These are phyloP conservation scores for Chaetorhynchus papuensis DNA, from an alignment of 2,113 vertebrate genomes.

Conservation along the genomic window DNA sequence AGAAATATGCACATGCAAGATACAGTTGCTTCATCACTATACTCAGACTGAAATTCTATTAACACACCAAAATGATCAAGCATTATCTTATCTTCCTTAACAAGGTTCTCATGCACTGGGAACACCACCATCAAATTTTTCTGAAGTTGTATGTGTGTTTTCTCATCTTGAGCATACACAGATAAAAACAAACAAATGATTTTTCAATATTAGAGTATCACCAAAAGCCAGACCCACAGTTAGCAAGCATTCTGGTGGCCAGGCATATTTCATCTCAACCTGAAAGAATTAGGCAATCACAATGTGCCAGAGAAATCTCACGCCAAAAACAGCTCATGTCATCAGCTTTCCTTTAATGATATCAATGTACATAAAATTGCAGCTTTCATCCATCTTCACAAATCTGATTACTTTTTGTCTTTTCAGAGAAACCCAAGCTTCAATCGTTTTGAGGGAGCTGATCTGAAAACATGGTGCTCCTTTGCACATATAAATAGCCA, in stretches of 20 bases:
- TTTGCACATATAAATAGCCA: neutral
- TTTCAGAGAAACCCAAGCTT: neutral
- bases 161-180: neutral
- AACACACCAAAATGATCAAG: neutral
- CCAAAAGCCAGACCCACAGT: neutral
- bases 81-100: neutral
- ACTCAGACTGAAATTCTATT: neutral
- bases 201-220: neutral
- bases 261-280: neutral
- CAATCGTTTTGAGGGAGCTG: neutral
- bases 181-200: neutral
- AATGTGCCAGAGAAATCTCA: neutral
- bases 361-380: neutral
- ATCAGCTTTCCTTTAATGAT: neutral
- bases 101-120: neutral
- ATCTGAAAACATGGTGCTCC: neutral
- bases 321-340: neutral
- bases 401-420: neutral
- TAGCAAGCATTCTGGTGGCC: neutral
- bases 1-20: neutral
- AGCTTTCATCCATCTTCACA: neutral
- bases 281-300: neutral
- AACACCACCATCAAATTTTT: neutral
- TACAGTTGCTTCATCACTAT: neutral
- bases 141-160: neutral